Conservation (phyloP, 2,797 vertebrate genomes). For the Pygocentrus nattereri region DNA sequence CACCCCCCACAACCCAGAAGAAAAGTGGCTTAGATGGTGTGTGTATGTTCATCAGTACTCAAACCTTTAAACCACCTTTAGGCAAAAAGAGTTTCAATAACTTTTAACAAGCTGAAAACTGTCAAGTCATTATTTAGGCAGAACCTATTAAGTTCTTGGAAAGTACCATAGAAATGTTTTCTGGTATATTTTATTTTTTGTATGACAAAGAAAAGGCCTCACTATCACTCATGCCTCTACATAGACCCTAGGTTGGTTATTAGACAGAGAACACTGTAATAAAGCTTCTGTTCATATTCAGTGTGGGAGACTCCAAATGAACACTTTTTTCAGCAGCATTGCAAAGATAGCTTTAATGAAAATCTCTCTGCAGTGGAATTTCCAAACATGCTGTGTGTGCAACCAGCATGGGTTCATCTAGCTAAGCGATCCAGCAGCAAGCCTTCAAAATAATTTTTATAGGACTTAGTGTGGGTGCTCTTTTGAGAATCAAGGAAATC, state of each 20-base stretch:
- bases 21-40: too few species aligned
- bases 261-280: not conserved
- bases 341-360: conserved; percentile 31
- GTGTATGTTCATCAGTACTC: too few species aligned
- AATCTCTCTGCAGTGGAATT: conserved; percentile 19
- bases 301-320: conserved; percentile 3
- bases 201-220: not conserved
- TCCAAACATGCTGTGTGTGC: not conserved
- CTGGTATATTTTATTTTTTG: conserved; percentile 7
- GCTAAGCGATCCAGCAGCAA: not conserved
- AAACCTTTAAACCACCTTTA: too few species aligned
- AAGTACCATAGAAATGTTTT: too few species aligned
- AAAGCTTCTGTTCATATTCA: not conserved
- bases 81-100: too few species aligned
- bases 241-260: not conserved
- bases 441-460: not conserved
- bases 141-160: too few species aligned
- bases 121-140: too few species aligned
- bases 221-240: not conserved
- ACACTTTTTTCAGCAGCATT: not conserved
- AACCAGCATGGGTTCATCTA: not conserved
- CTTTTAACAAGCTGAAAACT: too few species aligned
- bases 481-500: not conserved
- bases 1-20: too few species aligned
- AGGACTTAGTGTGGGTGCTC: not conserved